phyloP scores from a whole-genome alignment of 1,140 invertebrate genomes.

The Meteorus sp. region DNA sequence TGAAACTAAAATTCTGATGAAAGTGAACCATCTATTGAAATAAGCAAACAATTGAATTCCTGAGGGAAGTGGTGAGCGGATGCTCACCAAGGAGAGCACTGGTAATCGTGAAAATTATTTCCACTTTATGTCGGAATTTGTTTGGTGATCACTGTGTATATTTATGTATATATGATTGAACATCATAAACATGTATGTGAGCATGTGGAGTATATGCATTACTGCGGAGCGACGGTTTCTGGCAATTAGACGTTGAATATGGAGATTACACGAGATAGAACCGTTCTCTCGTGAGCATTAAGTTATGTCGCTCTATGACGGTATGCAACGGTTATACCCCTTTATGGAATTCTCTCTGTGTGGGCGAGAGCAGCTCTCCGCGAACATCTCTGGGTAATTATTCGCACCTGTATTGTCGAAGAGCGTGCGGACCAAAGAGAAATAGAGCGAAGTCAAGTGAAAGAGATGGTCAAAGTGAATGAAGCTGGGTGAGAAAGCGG shows the following conservation, averaged over 20 bases:
- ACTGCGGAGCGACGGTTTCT: slow-evolving; percentile 13
- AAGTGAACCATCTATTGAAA: too few relatives aligned
- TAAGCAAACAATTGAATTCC: too few relatives aligned
- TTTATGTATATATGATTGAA: too few relatives aligned
- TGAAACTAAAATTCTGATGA: too few relatives aligned
- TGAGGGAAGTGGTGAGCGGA: too few relatives aligned
- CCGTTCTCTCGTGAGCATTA: slow-evolving; percentile 14
- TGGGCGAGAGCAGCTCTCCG: slow-evolving; percentile 4
- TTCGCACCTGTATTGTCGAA: slow-evolving; percentile 28
- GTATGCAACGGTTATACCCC: slow-evolving; percentile 20
- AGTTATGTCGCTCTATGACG: slow-evolving; percentile 5
- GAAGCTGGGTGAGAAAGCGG: background rate
- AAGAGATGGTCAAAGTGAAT: background rate
- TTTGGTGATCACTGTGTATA: too few relatives aligned
- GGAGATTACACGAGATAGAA: slow-evolving; percentile 22
- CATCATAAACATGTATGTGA: too few relatives aligned
- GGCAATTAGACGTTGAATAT: slow-evolving; percentile 27
- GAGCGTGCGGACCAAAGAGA: background rate
- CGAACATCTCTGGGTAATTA: slow-evolving; percentile 21
- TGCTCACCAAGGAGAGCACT: slow-evolving; percentile 17
- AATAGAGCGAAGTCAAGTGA: background rate
- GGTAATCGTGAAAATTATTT: too few relatives aligned
- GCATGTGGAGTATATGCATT: slow-evolving; percentile 8
- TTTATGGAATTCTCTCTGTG: slow-evolving; percentile 27
- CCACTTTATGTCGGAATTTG: too few relatives aligned